Evolutionary conservation across 2,888 invertebrate species (phyloP).

Genomic region (Morinoia aosen): DNA sequence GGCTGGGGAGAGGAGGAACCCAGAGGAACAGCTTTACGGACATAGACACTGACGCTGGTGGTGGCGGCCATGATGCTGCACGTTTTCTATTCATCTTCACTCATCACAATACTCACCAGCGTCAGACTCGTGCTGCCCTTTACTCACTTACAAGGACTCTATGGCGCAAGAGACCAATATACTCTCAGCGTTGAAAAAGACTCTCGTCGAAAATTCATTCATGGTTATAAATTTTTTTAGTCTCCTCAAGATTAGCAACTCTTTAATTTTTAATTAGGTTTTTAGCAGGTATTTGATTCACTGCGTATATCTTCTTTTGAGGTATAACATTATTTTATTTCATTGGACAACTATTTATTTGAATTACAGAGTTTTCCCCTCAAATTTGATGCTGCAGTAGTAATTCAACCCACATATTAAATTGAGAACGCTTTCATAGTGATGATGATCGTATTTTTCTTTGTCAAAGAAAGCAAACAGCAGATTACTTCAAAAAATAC

Average conservation of each 20-base stretch:
- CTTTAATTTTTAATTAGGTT: no score
- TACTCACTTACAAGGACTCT: neutral
- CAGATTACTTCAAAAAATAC: neutral
- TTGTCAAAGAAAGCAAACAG: neutral
- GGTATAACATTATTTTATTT: no score
- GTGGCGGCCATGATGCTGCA: constrained; percentile 26
- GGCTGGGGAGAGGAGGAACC: neutral
- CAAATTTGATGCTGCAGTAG: no score
- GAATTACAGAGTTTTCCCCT: no score
- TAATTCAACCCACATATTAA: no score
- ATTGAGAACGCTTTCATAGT: no score
- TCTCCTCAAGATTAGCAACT: no score
- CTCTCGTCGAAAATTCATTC: neutral
- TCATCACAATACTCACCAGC: constrained; percentile 12
- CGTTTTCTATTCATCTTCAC: neutral
- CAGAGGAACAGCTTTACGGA: neutral
- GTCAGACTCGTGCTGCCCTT: neutral
- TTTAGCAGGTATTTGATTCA: no score
- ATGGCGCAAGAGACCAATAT: neutral
- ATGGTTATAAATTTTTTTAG: neutral
- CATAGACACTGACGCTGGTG: neutral
- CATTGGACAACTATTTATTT: no score
- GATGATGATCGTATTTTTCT: neutral
- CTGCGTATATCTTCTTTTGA: no score
- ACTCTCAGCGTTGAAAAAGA: neutral